Conservation (phyloP, 2,888 invertebrate genomes). For the Nymphalis polychloros region DNA sequence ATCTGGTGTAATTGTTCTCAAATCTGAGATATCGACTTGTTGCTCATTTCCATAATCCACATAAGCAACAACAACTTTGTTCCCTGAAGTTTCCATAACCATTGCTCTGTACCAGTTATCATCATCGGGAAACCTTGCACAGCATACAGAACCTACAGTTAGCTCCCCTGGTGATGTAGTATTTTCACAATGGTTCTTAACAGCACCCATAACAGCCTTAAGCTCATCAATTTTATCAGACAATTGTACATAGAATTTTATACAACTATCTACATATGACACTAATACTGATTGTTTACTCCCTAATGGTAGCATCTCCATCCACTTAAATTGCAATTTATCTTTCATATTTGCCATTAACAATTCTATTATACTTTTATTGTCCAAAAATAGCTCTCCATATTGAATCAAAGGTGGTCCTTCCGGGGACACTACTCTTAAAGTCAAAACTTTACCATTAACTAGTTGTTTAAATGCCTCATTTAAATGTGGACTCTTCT, state of each 20-base stretch:
- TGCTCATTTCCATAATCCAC: slow-evolving; percentile 98
- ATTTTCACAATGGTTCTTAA: slow-evolving; percentile 82
- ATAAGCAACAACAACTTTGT: slow-evolving; percentile 87
- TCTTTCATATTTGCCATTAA: slow-evolving; percentile 71
- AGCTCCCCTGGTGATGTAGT: slow-evolving; percentile 74
- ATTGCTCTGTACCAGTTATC: slow-evolving; percentile 95
- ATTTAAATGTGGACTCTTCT: slow-evolving; percentile 83
- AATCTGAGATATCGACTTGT: slow-evolving; percentile 81
- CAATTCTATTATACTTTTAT: slow-evolving; percentile 82
- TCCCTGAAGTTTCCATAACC: slow-evolving; percentile 83
- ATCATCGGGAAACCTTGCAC: slow-evolving; percentile 90
- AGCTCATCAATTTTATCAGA: slow-evolving; percentile 83
- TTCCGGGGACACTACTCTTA: slow-evolving; percentile 86
- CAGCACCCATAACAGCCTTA: slow-evolving; percentile 85
- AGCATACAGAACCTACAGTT: slow-evolving; percentile 84
- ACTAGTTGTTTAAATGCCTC: slow-evolving; percentile 87
- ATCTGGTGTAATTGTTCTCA: slow-evolving; percentile 85
- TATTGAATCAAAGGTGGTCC: slow-evolving; percentile 88
- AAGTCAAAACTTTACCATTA: slow-evolving; percentile 82
- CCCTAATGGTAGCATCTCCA: slow-evolving; percentile 63
- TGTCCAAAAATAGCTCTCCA: slow-evolving; percentile 85
- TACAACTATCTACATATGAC: slow-evolving; percentile 86
- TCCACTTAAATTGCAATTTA: slow-evolving; percentile 66
- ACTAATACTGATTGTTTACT: slow-evolving; percentile 79
- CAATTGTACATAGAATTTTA: slow-evolving; percentile 88